Evolutionary conservation across 1,140 invertebrate species (phyloP).

Genomic region (Calephelis nemesis): DNA sequence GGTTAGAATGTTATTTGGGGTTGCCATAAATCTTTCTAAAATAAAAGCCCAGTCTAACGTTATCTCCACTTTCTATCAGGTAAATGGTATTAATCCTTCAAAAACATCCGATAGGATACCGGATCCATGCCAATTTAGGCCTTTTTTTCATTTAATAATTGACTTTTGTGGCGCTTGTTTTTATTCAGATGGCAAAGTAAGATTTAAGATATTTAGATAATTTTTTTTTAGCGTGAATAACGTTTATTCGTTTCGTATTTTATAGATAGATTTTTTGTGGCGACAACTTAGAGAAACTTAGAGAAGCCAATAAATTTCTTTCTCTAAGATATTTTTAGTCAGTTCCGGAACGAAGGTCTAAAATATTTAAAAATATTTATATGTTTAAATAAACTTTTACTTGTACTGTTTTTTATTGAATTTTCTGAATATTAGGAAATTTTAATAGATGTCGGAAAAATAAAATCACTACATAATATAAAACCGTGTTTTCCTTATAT

Average conservation of each 20-base stretch:
- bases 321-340: too few species aligned
- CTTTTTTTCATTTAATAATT: conserved; percentile 1
- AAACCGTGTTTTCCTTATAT: too few species aligned
- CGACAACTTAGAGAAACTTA: too few species aligned
- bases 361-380: too few species aligned
- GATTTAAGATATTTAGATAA: neutral
- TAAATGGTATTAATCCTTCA: conserved; percentile 16
- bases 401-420: too few species aligned
- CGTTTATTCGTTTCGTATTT: neutral
- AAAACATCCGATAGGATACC: conserved; percentile 8
- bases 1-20: conserved; percentile 7
- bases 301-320: too few species aligned
- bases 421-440: too few species aligned
- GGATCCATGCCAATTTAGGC: conserved; percentile 13
- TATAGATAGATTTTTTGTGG: too few species aligned
- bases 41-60: conserved; percentile 10
- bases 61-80: conserved; percentile 13
- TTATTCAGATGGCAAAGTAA: neutral
- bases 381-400: too few species aligned
- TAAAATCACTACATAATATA: too few species aligned
- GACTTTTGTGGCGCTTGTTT: conserved; percentile 10
- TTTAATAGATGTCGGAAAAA: too few species aligned
- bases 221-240: neutral
- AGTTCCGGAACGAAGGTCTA: too few species aligned
- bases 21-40: conserved; percentile 11